phyloP scores from a whole-genome alignment of 2,888 invertebrate species.

The Eulithis testata region DNA sequence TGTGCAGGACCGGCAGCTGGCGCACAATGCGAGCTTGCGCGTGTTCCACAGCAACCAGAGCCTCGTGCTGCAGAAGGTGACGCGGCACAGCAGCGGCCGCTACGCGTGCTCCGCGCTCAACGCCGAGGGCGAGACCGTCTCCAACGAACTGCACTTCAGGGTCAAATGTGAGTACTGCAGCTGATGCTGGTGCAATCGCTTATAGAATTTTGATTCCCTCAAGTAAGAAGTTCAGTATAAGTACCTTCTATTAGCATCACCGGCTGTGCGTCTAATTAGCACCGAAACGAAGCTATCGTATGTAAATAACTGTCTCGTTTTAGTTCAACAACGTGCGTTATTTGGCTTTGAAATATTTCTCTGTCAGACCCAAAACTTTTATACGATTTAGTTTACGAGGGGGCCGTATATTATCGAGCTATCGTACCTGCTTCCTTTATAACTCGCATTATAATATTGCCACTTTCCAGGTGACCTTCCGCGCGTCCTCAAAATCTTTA shows the following conservation, averaged over 20 bases:
- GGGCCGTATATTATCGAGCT: constrained; percentile 34
- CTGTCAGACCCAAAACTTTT: constrained; percentile 26
- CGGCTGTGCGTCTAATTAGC: background rate
- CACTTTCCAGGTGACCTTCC: constrained; percentile 39
- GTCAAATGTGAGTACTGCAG: constrained; percentile 91
- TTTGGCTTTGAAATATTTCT: constrained; percentile 20
- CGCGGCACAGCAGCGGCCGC: constrained; percentile 92
- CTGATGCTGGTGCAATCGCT: too few relatives aligned
- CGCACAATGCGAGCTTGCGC: constrained; percentile 94
- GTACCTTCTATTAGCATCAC: background rate
- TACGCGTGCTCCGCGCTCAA: constrained; percentile 96
- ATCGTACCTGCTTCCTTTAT: constrained; percentile 33
- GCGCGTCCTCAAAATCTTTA: constrained; percentile 33
- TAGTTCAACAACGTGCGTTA: constrained; percentile 5
- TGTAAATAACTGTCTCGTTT: background rate
- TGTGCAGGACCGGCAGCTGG: constrained; percentile 89
- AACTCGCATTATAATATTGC: constrained; percentile 39
- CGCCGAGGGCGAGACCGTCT: constrained; percentile 94
- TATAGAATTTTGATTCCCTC: too few relatives aligned
- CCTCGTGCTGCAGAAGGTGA: constrained; percentile 95
- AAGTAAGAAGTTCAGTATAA: too few relatives aligned
- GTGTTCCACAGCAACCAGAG: constrained; percentile 97
- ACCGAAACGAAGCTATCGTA: constrained; percentile 3
- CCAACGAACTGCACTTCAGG: constrained; percentile 92
- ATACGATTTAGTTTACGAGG: constrained; percentile 36